Conservation (phyloP, 2,113 vertebrate species). For the Hyla sarda region DNA sequence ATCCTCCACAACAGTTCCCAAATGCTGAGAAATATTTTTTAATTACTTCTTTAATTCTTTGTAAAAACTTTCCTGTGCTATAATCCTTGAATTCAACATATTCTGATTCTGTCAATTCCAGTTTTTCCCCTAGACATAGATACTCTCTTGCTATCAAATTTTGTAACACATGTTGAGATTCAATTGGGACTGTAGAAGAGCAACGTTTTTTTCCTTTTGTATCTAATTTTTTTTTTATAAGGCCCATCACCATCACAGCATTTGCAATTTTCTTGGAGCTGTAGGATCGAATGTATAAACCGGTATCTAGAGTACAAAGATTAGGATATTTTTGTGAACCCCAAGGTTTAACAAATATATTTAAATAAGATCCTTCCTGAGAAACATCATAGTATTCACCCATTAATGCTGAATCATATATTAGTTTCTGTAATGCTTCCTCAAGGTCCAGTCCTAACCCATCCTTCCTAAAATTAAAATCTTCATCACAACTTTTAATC, state of each 20-base stretch:
- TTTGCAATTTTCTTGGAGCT: not conserved
- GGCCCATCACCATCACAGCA: not conserved
- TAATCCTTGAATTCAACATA: slow-evolving; percentile 54
- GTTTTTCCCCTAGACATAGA: slow-evolving; percentile 14
- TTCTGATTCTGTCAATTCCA: slow-evolving; percentile 31
- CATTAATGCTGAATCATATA: not conserved
- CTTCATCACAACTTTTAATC: slow-evolving; percentile 53
- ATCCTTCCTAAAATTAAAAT: slow-evolving; percentile 50
- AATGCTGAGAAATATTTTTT: slow-evolving; percentile 2
- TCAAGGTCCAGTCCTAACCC: slow-evolving; percentile 65
- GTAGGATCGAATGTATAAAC: slow-evolving; percentile 1
- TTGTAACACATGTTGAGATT: not conserved
- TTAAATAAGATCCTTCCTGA: slow-evolving; percentile 44
- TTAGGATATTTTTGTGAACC: slow-evolving; percentile 40
- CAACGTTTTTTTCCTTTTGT: not conserved
- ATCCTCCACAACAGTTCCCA: slow-evolving; percentile 26
- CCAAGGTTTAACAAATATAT: slow-evolving; percentile 70
- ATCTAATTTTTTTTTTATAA: not conserved
- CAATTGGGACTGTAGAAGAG: not conserved
- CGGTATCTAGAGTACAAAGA: slow-evolving; percentile 11
- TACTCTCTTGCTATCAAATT: not conserved
- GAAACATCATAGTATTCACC: slow-evolving; percentile 58
- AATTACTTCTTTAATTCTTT: not conserved
- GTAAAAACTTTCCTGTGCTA: not conserved
- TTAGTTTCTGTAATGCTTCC: slow-evolving; percentile 59